A percentile compares a stretch with the other conserved stretches of the same genome.
These are phyloP conservation scores for Phymorhynchus buccinoides DNA, from an alignment of 1,140 invertebrate species.

Conservation along the genomic window DNA sequence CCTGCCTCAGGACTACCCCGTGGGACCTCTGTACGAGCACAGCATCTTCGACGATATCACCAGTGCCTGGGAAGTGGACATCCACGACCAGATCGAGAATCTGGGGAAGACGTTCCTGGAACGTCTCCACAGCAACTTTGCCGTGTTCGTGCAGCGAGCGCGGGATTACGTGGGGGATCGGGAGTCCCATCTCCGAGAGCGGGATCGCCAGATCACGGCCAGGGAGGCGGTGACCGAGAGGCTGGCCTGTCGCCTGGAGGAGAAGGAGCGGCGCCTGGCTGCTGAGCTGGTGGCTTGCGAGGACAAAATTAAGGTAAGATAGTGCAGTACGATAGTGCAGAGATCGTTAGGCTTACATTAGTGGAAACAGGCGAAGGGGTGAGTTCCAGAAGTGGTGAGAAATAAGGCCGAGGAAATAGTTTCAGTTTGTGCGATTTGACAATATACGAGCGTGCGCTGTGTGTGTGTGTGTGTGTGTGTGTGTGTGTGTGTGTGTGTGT, in stretches of 20 bases:
- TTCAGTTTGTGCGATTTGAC: no score
- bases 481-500: not conserved
- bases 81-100: conserved; percentile 70
- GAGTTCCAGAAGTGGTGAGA: no score
- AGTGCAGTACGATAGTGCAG: no score
- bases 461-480: not conserved
- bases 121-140: conserved; percentile 66
- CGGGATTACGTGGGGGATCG: conserved; percentile 65
- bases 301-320: conserved; percentile 45
- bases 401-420: no score
- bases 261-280: conserved; percentile 58
- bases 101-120: conserved; percentile 65
- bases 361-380: no score
- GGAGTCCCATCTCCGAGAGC: conserved; percentile 60
- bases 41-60: conserved; percentile 69
- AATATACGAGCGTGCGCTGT: not conserved
- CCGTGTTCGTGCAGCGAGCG: conserved; percentile 64
- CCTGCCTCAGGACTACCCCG: conserved; percentile 38
- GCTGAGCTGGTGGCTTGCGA: conserved; percentile 56
- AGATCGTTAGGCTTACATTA: no score
- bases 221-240: conserved; percentile 47
- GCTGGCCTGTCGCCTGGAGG: conserved; percentile 50
- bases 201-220: conserved; percentile 56
- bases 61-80: conserved; percentile 66
- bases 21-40: conserved; percentile 62